Conservation (phyloP, 2,113 vertebrate genomes). For the Oncorhynchus mykiss region DNA sequence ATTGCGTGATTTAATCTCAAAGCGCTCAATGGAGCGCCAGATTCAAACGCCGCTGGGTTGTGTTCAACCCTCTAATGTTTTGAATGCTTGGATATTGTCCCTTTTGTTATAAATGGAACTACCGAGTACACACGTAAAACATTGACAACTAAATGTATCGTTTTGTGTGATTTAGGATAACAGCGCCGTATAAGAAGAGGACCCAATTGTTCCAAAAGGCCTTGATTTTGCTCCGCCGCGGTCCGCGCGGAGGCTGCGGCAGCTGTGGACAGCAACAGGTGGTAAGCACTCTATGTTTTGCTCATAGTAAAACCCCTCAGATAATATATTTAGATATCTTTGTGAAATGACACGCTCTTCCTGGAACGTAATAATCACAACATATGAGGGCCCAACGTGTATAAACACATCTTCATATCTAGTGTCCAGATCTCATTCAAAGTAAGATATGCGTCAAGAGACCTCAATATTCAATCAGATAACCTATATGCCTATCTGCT, state of each 20-base stretch:
- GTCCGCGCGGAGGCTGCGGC: constrained; percentile 36
- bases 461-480: too few relatives aligned
- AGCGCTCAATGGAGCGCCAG: constrained; percentile 25
- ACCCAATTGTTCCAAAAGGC: background rate
- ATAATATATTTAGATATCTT: constrained; percentile 55
- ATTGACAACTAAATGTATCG: constrained; percentile 25
- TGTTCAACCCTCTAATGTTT: background rate
- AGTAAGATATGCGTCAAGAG: too few relatives aligned
- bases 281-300: constrained; percentile 65
- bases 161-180: constrained; percentile 32
- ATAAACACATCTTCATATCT: background rate
- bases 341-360: constrained; percentile 3
- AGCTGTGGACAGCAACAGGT: constrained; percentile 78
- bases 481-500: too few relatives aligned
- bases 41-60: background rate
- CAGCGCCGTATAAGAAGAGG: constrained; percentile 1
- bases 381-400: background rate
- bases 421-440: background rate
- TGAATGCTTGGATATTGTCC: background rate
- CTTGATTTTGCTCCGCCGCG: background rate
- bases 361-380: constrained; percentile 1
- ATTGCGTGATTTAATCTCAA: constrained; percentile 52
- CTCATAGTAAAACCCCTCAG: constrained; percentile 22
- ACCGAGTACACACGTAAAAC: background rate
- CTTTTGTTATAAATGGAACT: background rate